Percentiles rank a stretch among this genome's conserved stretches.
These are phyloP conservation scores for Ranitomeya imitator DNA, from an alignment of 2,113 vertebrate genomes.

Conservation along the genomic window DNA sequence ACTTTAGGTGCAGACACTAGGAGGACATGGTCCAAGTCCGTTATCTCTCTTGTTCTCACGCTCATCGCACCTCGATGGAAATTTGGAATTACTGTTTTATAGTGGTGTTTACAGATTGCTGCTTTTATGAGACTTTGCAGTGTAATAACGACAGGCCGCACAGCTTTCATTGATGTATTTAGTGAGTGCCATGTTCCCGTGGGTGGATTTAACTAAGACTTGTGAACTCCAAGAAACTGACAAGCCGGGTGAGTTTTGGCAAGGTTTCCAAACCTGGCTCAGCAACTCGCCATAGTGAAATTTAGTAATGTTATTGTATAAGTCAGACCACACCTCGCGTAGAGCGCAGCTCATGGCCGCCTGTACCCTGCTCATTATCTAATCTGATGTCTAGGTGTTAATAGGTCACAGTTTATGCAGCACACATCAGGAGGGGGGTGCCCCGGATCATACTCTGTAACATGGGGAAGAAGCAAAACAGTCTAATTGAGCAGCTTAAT, in stretches of 20 bases:
- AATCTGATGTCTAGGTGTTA: constrained; percentile 48
- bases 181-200: constrained; percentile 38
- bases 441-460: neutral
- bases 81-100: constrained; percentile 27
- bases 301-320: constrained; percentile 51
- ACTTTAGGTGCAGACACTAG: neutral
- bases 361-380: constrained; percentile 37
- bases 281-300: constrained; percentile 27
- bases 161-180: constrained; percentile 43
- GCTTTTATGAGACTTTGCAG: constrained; percentile 27
- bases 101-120: constrained; percentile 24
- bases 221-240: constrained; percentile 51
- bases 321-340: constrained; percentile 37
- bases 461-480: neutral
- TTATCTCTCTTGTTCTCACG: neutral
- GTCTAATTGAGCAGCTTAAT: neutral
- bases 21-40: neutral
- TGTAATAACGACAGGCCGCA: constrained; percentile 1
- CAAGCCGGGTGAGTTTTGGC: constrained; percentile 48
- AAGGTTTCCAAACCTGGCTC: constrained; percentile 31
- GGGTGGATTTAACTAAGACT: constrained; percentile 53
- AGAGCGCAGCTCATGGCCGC: neutral
- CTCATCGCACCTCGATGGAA: constrained; percentile 1
- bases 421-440: neutral
- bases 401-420: constrained; percentile 43